Evolutionary conservation across 1,140 invertebrate genomes (phyloP).

Genomic region (Zophobas morio): DNA sequence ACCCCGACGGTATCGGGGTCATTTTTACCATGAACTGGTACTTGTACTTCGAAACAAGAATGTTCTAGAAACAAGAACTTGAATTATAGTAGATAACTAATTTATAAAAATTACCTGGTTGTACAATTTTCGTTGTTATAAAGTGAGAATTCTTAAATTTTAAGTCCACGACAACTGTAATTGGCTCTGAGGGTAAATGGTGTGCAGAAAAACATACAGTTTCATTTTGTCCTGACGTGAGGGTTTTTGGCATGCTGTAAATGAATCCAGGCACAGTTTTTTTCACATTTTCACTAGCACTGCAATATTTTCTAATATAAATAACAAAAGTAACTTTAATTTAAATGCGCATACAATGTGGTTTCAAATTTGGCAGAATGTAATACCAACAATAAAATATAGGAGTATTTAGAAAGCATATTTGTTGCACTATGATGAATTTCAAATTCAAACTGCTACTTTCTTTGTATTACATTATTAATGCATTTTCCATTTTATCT

Average conservation of each 20-base stretch:
- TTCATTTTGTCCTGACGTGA: constrained; percentile 61
- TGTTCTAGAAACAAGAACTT: constrained; percentile 53
- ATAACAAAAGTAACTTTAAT: not conserved
- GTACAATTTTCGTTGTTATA: constrained; percentile 50
- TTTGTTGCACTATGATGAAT: too few relatives aligned
- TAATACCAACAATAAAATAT: too few relatives aligned
- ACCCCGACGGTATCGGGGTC: constrained; percentile 59
- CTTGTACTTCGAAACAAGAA: constrained; percentile 59
- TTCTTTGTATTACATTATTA: too few relatives aligned
- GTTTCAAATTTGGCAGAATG: too few relatives aligned
- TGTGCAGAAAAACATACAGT: constrained; percentile 61
- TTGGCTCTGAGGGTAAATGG: constrained; percentile 47
- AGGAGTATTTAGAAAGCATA: too few relatives aligned
- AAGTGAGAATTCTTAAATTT: constrained; percentile 60
- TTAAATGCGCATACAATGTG: too few relatives aligned
- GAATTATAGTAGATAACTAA: not conserved
- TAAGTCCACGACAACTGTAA: constrained; percentile 57
- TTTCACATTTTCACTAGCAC: constrained; percentile 44
- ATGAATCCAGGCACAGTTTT: constrained; percentile 55
- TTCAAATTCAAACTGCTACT: too few relatives aligned
- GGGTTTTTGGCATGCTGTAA: constrained; percentile 56
- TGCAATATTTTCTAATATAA: constrained; percentile 8
- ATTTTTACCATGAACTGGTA: constrained; percentile 52
- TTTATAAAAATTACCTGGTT: constrained; percentile 53
- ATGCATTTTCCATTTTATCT: too few relatives aligned